Evolutionary conservation across 1,140 invertebrate species (phyloP).

Genomic region (Diorhabda elongata): DNA sequence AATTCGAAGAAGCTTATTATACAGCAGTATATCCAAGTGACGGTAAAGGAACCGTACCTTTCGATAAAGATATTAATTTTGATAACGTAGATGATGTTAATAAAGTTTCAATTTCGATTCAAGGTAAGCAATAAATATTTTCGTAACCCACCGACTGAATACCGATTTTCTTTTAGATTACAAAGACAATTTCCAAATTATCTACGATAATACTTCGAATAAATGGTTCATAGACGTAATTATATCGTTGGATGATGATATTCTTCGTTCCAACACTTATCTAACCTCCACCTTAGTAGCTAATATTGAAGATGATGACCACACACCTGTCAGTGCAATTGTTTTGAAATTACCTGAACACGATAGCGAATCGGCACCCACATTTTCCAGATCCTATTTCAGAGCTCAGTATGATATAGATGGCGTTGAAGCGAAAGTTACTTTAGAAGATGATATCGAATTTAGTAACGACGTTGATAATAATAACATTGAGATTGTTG

Average conservation of each 20-base stretch:
- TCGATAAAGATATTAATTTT: not conserved
- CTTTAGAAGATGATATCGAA: not conserved
- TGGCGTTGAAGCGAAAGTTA: not conserved
- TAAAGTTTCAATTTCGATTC: not conserved
- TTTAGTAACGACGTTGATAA: not conserved
- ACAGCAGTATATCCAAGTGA: slow-evolving; percentile 4
- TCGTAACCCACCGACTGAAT: no score
- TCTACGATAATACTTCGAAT: not conserved
- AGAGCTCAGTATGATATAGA: not conserved
- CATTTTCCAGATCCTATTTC: slow-evolving; percentile 10
- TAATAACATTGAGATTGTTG: not conserved
- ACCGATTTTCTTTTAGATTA: not conserved
- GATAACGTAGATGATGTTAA: not conserved
- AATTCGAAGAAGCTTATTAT: slow-evolving; percentile 11
- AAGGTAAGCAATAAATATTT: slow-evolving; percentile 6
- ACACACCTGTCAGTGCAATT: slow-evolving; percentile 9
- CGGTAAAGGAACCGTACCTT: not conserved
- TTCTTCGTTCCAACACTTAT: not conserved
- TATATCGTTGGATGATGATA: not conserved
- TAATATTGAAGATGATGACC: not conserved
- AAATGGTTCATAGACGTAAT: slow-evolving; percentile 6
- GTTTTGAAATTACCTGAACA: slow-evolving; percentile 22
- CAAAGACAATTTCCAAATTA: not conserved
- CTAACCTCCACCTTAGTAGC: slow-evolving; percentile 15
- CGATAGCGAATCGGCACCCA: slow-evolving; percentile 3